These are phyloP conservation scores for Leucopsar rothschildi DNA, from an alignment of 2,113 vertebrate genomes.

Conservation along the genomic window DNA sequence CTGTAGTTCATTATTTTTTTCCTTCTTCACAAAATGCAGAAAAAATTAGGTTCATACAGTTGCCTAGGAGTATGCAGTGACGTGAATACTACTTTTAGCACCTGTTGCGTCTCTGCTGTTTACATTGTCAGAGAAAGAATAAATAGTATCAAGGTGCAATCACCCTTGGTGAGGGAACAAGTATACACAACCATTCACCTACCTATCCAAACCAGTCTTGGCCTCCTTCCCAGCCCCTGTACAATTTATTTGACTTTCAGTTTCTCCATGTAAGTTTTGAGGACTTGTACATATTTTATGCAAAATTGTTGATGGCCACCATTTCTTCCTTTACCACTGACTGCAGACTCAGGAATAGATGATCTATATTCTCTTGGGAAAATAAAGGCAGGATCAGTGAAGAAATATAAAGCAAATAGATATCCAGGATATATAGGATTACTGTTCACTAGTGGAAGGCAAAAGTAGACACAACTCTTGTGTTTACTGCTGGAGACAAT, in stretches of 20 bases:
- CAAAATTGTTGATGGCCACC: background rate
- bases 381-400: background rate
- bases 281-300: background rate
- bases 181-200: rapidly evolving
- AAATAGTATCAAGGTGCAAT: background rate
- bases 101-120: constrained; percentile 2
- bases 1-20: background rate
- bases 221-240: background rate
- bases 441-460: background rate
- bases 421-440: background rate
- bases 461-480: background rate
- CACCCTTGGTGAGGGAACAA: background rate
- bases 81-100: constrained; percentile 21
- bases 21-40: background rate
- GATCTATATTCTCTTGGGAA: background rate
- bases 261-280: background rate
- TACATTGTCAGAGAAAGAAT: background rate
- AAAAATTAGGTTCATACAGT: constrained; percentile 5
- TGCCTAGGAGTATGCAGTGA: constrained; percentile 41
- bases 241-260: background rate
- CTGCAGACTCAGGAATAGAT: background rate
- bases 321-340: background rate
- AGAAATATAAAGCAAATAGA: background rate
- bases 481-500: background rate
- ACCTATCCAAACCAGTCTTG: background rate